Evolutionary conservation across 2,888 invertebrate species (phyloP).

Genomic region (Fragum sueziense): DNA sequence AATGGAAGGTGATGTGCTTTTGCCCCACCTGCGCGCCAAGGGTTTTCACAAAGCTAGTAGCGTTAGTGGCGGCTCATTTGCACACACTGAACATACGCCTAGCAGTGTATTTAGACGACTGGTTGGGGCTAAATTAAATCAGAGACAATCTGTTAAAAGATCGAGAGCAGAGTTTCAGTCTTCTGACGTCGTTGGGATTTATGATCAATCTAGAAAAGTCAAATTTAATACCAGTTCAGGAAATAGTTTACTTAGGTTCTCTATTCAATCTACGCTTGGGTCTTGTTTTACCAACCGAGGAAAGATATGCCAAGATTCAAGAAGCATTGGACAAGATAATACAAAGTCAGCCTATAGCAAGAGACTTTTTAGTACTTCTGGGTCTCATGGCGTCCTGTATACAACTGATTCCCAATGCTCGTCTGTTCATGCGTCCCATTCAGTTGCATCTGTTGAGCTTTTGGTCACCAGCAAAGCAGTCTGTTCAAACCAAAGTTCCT

Average conservation of each 20-base stretch:
- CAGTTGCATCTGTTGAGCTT: slow-evolving; percentile 23
- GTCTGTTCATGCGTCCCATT: slow-evolving; percentile 28
- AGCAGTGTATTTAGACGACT: slow-evolving; percentile 49
- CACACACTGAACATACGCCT: slow-evolving; percentile 39
- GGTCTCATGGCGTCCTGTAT: slow-evolving; percentile 40
- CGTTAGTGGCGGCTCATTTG: too few species aligned
- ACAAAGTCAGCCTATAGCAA: slow-evolving; percentile 11
- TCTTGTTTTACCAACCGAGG: slow-evolving; percentile 28
- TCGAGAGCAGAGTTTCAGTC: too few species aligned
- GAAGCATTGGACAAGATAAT: slow-evolving; percentile 3
- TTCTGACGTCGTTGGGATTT: too few species aligned
- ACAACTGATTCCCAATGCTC: slow-evolving; percentile 17
- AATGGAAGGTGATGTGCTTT: slow-evolving; percentile 34
- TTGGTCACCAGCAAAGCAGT: slow-evolving; percentile 5
- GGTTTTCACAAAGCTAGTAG: slow-evolving; percentile 51
- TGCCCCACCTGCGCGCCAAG: slow-evolving; percentile 38
- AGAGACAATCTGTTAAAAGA: slow-evolving; percentile 28
- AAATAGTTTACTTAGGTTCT: slow-evolving; percentile 27
- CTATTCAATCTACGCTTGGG: slow-evolving; percentile 23
- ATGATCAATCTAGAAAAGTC: slow-evolving; percentile 53
- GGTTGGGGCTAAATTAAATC: slow-evolving; percentile 36
- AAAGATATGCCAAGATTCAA: slow-evolving; percentile 22
- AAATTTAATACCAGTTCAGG: slow-evolving; percentile 36
- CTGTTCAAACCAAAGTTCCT: slow-evolving; percentile 21
- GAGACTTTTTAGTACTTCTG: slow-evolving; percentile 29